Base-by-base conservation (phyloP, 2,113 vertebrate genomes). In the Pedionomus torquatus region DNA sequence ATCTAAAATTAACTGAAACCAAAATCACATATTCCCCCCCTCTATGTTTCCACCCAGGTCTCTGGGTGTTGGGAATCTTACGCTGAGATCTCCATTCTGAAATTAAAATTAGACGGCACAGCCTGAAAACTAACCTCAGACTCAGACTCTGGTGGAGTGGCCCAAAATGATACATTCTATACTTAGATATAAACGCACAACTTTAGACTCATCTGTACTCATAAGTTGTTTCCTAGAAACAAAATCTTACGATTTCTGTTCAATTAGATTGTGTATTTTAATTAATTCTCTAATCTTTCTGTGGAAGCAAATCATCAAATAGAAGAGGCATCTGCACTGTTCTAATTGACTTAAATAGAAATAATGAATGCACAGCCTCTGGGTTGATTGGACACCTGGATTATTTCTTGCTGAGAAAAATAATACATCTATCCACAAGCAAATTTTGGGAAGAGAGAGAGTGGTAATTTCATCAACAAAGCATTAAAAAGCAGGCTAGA, bases 201-300 rank as follows among this genome's bases (percentile, higher is more conserved):
- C 72, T 94, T 92, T 41, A 68, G 81, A 89, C 86, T 69, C n/a
- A 79, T 76, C 89, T 89, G 48, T 87, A 75, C 72, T 92, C 76
- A 13, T 64, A 87, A 93, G 57, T 75, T 95, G 86, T 90, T 95
- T 92, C 96, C 92, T 95, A 87, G 94, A 94, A 90, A 96, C 86
- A 96, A 89, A 97, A 82, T 72, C 77, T 93, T 83, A 25, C 39
- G 19, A 71, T 90, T 95, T 88, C 46, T 1, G 1, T 90, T 95
- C 90, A 82, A 95, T 94, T 96, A 71, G 89, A 92, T 91, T 89
- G 69, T 54, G 37, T 71, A 21, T 72, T 90, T 89, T 89, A 93
- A 96, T 97, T 91, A 93, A 93, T 96, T 96, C 85, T 75, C 48
- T 93, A 84, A 82, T 87, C 71, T 89, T 91, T 83, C 68, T 92